A percentile compares a stretch with the other conserved stretches of the same genome.
Evolutionary conservation across 2,113 vertebrate species (phyloP).

Genomic region (Planiliza haematocheilus): DNA sequence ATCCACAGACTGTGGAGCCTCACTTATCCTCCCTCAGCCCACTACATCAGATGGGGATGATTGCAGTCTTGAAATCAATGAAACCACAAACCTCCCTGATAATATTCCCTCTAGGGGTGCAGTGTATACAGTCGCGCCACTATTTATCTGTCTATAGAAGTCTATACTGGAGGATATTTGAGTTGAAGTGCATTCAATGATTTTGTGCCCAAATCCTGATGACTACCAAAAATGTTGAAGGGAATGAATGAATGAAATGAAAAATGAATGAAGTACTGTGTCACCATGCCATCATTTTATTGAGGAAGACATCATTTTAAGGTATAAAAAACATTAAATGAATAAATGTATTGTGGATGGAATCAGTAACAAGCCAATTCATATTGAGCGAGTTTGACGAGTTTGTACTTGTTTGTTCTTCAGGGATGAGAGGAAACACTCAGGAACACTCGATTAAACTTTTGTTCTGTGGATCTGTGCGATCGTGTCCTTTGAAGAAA

Average conservation of each 20-base stretch:
- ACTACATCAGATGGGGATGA: constrained; percentile 82
- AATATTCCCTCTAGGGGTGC: constrained; percentile 75
- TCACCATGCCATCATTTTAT: not conserved
- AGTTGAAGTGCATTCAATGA: not conserved
- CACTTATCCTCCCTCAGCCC: constrained; percentile 74
- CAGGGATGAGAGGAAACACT: constrained; percentile 30
- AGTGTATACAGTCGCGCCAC: constrained; percentile 60
- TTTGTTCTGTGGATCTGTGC: constrained; percentile 50
- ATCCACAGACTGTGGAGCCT: constrained; percentile 46
- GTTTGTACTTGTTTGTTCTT: constrained; percentile 12
- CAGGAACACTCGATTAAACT: constrained; percentile 36
- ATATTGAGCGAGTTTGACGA: not conserved
- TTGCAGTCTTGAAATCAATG: constrained; percentile 82
- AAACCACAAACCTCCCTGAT: constrained; percentile 84
- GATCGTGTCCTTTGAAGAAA: constrained; percentile 56
- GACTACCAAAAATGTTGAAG: not conserved
- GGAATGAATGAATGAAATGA: not conserved
- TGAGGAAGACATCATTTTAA: not conserved
- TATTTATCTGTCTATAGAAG: constrained; percentile 53
- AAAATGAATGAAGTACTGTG: too few species aligned
- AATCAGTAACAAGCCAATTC: not conserved
- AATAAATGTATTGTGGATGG: not conserved
- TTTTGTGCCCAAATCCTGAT: constrained; percentile 18
- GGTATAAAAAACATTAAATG: not conserved
- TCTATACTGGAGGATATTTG: constrained; percentile 24